Evolutionary conservation across 2,888 invertebrate species (phyloP).

Genomic region (Eudemis profundana): DNA sequence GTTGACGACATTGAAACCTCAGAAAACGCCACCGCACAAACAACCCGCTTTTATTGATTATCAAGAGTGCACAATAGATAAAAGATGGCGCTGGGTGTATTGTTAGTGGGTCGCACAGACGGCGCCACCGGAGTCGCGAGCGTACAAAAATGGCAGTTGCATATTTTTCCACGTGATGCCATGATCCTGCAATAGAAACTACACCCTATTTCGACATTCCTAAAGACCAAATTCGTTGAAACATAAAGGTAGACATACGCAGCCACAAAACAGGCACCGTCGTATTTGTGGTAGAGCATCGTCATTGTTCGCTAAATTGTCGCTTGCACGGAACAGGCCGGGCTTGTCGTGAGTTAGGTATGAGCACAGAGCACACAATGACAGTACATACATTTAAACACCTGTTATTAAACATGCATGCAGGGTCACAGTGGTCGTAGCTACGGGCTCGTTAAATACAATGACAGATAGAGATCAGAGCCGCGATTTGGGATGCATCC

Average conservation of each 20-base stretch:
- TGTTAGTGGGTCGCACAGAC: slow-evolving; percentile 79
- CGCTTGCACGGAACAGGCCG: slow-evolving; percentile 83
- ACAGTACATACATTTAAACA: slow-evolving; percentile 83
- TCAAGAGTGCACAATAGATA: slow-evolving; percentile 79
- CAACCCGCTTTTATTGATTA: slow-evolving; percentile 75
- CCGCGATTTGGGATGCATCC: slow-evolving; percentile 73
- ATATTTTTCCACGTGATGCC: slow-evolving; percentile 76
- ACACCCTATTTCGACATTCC: slow-evolving; percentile 49
- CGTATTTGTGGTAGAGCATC: slow-evolving; percentile 81
- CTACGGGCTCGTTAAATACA: slow-evolving; percentile 75
- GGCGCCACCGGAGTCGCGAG: slow-evolving; percentile 83
- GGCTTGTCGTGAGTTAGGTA: slow-evolving; percentile 83
- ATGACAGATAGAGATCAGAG: slow-evolving; percentile 79
- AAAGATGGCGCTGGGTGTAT: slow-evolving; percentile 81
- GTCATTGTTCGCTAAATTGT: slow-evolving; percentile 85
- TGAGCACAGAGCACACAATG: slow-evolving; percentile 75
- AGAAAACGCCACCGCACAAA: slow-evolving; percentile 40
- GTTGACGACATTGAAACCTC: slow-evolving; percentile 30
- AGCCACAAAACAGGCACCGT: slow-evolving; percentile 72
- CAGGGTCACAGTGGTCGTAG: slow-evolving; percentile 72
- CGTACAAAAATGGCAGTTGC: slow-evolving; percentile 84
- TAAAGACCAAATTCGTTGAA: slow-evolving; percentile 57
- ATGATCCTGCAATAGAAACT: slow-evolving; percentile 51
- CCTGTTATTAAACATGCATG: slow-evolving; percentile 83
- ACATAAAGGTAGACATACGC: slow-evolving; percentile 67